These are phyloP conservation scores for Euglossa dilemma DNA, from an alignment of 1,140 invertebrate species.

Conservation along the genomic window DNA sequence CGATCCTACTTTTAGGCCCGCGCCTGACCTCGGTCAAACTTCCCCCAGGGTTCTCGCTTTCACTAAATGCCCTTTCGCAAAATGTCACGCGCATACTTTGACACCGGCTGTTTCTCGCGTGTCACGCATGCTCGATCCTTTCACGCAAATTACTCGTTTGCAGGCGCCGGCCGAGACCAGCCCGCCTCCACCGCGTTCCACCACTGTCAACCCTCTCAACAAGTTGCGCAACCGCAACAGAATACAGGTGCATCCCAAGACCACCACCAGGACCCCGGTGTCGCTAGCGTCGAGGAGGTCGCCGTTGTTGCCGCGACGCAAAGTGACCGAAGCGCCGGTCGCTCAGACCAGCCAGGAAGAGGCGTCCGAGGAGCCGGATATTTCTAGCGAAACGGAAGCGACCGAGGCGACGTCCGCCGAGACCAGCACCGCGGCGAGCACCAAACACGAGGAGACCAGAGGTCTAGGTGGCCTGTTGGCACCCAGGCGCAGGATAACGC, in stretches of 20 bases:
- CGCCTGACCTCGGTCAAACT: not conserved
- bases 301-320: constrained; percentile 77
- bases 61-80: constrained; percentile 72
- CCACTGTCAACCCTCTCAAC: constrained; percentile 78
- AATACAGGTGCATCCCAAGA: constrained; percentile 78
- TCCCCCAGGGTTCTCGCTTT: constrained; percentile 55
- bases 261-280: constrained; percentile 74
- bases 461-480: constrained; percentile 84
- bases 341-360: constrained; percentile 63
- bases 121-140: not conserved
- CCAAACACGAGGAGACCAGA: constrained; percentile 82
- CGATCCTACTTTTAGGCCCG: too few relatives aligned
- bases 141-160: constrained; percentile 4
- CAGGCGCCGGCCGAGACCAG: constrained; percentile 79
- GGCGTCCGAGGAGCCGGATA: constrained; percentile 37
- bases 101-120: constrained; percentile 32
- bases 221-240: constrained; percentile 79
- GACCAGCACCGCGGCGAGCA: constrained; percentile 78
- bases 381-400: constrained; percentile 72
- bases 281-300: constrained; percentile 72
- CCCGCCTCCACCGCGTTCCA: constrained; percentile 67
- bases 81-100: constrained; percentile 63
- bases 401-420: constrained; percentile 81
- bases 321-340: constrained; percentile 74
- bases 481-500: constrained; percentile 84